phyloP scores from a whole-genome alignment of 37 sponge, comb jelly and placozoan genomes.

The Theonella swinhoei region DNA sequence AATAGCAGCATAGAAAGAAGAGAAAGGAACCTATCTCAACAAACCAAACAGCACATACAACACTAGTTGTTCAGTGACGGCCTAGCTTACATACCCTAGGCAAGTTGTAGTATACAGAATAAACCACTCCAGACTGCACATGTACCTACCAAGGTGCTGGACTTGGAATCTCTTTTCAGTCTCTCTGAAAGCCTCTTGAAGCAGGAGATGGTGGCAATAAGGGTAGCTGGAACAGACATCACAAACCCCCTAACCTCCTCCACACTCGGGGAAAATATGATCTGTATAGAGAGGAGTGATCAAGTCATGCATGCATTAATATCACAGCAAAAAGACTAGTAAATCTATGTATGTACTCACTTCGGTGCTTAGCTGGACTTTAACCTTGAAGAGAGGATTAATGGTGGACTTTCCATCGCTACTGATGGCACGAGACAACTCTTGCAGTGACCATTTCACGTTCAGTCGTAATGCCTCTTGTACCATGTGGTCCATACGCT shows the following conservation, averaged over 20 bases:
- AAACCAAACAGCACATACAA: too few species aligned
- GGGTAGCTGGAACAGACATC: conserved; percentile 53
- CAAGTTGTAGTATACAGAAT: too few species aligned
- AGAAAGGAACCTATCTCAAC: too few species aligned
- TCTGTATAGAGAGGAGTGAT: conserved; percentile 19
- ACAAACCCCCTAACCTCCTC: conserved; percentile 76
- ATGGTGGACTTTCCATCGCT: conserved; percentile 94
- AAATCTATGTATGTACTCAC: too few species aligned
- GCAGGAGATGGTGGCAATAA: conserved; percentile 62
- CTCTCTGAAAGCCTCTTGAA: conserved; percentile 89
- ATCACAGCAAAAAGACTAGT: neutral
- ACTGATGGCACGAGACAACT: conserved; percentile 84
- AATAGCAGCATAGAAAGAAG: too few species aligned
- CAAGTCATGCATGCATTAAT: neutral
- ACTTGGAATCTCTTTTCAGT: too few species aligned
- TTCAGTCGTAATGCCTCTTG: conserved; percentile 97
- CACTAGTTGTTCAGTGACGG: too few species aligned
- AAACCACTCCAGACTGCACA: too few species aligned
- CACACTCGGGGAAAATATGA: conserved; percentile 84
- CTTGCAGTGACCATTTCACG: conserved; percentile 97
- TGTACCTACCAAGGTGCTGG: too few species aligned
- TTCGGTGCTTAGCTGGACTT: conserved; percentile 73
- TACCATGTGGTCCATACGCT: conserved; percentile 90
- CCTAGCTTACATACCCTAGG: too few species aligned
- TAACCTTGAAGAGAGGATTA: conserved; percentile 92